Percentiles rank a stretch among this genome's conserved stretches.
These are phyloP conservation scores for Nephotettix cincticeps DNA, from an alignment of 1,140 invertebrate genomes.

Conservation along the genomic window DNA sequence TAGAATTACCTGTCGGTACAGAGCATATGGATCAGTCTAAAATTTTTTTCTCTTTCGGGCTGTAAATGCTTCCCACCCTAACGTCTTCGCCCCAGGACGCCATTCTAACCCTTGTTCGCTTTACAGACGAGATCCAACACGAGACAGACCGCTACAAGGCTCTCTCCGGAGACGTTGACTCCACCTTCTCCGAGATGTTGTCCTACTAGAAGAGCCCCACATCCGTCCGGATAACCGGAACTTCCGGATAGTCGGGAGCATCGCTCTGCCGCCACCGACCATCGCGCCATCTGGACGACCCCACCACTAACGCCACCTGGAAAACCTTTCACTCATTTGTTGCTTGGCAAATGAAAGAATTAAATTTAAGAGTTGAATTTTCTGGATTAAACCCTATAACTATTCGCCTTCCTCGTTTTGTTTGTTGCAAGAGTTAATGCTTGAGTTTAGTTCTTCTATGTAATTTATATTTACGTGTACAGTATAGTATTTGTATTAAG, in stretches of 20 bases:
- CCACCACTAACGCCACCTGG: not conserved
- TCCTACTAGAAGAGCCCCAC: constrained; percentile 63
- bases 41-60: not conserved
- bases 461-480: constrained; percentile 20
- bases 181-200: constrained; percentile 86
- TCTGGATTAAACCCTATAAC: not conserved
- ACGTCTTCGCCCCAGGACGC: not conserved
- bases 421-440: not conserved
- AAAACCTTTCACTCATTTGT: not conserved
- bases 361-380: not conserved
- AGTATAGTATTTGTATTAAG: constrained; percentile 9
- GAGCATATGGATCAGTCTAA: not conserved
- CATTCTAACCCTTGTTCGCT: constrained; percentile 32
- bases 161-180: constrained; percentile 96
- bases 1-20: no score
- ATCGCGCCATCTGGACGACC: not conserved
- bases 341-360: not conserved
- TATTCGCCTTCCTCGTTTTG: not conserved
- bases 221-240: not conserved
- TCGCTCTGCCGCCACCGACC: no score
- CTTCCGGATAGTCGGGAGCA: no score
- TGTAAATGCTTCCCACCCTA: not conserved
- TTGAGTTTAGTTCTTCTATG: not conserved
- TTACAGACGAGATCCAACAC: constrained; percentile 86
- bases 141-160: constrained; percentile 95